Percentiles rank a stretch among this genome's conserved stretches.
Evolutionary conservation across 2,113 vertebrate species (phyloP).

Genomic region (Scophthalmus maximus): DNA sequence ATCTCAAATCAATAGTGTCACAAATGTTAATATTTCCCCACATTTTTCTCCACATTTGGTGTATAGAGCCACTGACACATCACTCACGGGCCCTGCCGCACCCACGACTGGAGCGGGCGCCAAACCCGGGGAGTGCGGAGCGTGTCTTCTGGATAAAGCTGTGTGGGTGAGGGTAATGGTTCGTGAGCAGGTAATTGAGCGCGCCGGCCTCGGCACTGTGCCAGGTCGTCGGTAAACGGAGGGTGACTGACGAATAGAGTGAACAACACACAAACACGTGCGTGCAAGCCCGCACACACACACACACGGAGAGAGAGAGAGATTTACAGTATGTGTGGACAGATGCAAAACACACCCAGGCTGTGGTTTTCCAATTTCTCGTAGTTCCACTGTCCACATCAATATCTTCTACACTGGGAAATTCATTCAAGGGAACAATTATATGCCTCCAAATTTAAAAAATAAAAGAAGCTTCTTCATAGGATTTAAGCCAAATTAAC

Average conservation of each 20-base stretch:
- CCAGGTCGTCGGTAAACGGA: slow-evolving; percentile 14
- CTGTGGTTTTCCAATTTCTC: slow-evolving; percentile 52
- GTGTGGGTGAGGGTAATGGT: slow-evolving; percentile 34
- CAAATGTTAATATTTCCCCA: no score
- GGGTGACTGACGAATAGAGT: no score
- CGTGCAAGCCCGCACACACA: no score
- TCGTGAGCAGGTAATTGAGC: slow-evolving; percentile 58
- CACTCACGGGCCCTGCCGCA: no score
- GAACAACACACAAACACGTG: background rate
- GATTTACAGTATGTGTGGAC: background rate
- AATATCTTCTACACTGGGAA: slow-evolving; percentile 25
- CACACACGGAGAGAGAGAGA: no score
- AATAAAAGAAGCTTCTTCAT: background rate
- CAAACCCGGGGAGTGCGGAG: no score
- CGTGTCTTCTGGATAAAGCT: no score
- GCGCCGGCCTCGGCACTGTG: slow-evolving; percentile 29
- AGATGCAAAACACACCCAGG: background rate
- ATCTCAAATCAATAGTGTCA: no score
- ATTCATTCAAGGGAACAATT: slow-evolving; percentile 11
- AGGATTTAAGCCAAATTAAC: no score
- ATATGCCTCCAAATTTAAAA: background rate
- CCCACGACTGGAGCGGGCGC: no score
- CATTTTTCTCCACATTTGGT: no score
- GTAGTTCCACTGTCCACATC: slow-evolving; percentile 31
- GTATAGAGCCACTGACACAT: no score